Evolutionary conservation across 1,140 invertebrate genomes (phyloP), one percentile per base, ranked within the genome.

Genomic region (Macrobrachium nipponense): DNA sequence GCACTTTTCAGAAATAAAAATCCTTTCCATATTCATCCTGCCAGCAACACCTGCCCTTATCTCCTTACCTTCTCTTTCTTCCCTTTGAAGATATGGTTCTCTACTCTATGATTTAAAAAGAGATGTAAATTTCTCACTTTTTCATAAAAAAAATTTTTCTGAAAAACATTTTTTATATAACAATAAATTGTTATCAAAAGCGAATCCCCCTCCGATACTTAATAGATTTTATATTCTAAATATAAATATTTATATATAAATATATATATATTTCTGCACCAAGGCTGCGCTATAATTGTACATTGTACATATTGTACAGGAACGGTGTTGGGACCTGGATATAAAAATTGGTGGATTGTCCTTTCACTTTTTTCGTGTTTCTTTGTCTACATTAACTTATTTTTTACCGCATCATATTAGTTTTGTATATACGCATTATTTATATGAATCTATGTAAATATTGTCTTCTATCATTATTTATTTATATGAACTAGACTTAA

Each of bases 391-490:
- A 73, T 75, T 59, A 80, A 36, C 59, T 80, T 80, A 76, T 76
- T 76, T 76, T 76, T 86, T 80, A 64, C 20, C 73, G 36, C 20
- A 60, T 59, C n/a, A 76, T 14, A 75, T 86, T 76, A 80, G 51
- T 73, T 79, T 86, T 80, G 64, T 80, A 81, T 80, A 81, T 80
- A 75, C 15, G 68, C 36, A 80, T 44, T 80, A 62, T 75, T 73
- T 81, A 86, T 86, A 80, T 62, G 68, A 80, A 76, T 76, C 79
- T 86, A 75, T 86, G 77, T 86, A 86, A 68, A 86, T 86, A 86
- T 64, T 73, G 64, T 43, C 70, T 64, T 77, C 66, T 82, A 75
- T 81, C 66, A 86, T 81, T 81, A 81, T 86, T 80, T 86, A 86
- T 86, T 86, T 80, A 80, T 86, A 86, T 70, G 44, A 76, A 15